Evolutionary conservation across 2,113 vertebrate species (phyloP), one percentile per base, ranked within the genome.

Genomic region (Mellivora capensis): DNA sequence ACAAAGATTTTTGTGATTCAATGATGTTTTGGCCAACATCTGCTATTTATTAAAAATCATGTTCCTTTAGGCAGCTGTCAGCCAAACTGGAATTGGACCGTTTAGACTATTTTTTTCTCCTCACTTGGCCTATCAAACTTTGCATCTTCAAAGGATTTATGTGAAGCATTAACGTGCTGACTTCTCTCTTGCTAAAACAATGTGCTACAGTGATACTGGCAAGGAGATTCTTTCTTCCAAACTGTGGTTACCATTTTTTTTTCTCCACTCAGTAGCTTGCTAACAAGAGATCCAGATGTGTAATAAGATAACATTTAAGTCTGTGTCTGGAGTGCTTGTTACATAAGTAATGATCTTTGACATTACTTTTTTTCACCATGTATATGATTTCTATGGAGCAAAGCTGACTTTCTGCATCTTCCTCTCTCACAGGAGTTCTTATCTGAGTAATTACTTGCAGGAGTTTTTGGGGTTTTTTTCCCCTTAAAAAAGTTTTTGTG

Each of bases 151-250:
- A 97, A 97, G 52, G 81, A 91, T 76, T 90, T 62, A 74, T 94
- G 6, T 96, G 76, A 98, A 88, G 21, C 8, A 52, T 52, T 93
- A 89, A 80, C 69, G 62, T 79, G 18, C 81, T 90, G 86, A 87
- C 97, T 95, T 97, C 62, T 31, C 59, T 93, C 72, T 67, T 93
- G 88, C 90, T 88, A 81, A 91, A 96, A 91, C 42, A 97, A 92
- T 20, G 64, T 0, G 13, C 79, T 81, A 37, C 23, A 96, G 79
- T 83, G 52, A 74, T 80, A 57, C 27, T 72, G 62, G 3, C 62
- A 82, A 87, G 37, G 29, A 47, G 42, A 67, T 49, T 47, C 29
- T 79, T 57, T 69, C 39, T 77, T 62, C 64, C n/a, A 79, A 39
- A 12, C 25, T 25, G 23, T 2, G 27, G 18, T 64, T 81, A 59